phyloP scores from a whole-genome alignment of 2,797 vertebrate species.

The Fundulus diaphanus region DNA sequence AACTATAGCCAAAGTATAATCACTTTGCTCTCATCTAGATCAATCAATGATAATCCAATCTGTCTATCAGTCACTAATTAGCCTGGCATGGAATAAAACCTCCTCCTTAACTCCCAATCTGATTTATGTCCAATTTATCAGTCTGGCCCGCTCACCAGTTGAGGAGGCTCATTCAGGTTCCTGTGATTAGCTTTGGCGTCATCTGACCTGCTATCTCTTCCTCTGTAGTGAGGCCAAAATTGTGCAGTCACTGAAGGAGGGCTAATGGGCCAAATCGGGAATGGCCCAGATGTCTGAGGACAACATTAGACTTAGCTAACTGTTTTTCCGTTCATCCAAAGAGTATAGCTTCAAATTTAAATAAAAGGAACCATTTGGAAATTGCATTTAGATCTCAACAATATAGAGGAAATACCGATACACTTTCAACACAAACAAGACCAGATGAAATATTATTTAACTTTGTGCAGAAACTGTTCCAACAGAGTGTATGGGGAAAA shows the following conservation, averaged over 20 bases:
- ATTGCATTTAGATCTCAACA: conserved; percentile 68
- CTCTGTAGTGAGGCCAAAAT: conserved; percentile 82
- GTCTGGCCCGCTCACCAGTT: conserved; percentile 50
- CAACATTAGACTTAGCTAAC: conserved; percentile 75
- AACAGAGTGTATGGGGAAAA: background rate
- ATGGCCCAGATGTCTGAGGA: conserved; percentile 72
- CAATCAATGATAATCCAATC: conserved; percentile 54
- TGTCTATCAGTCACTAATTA: conserved; percentile 67
- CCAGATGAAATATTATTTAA: conserved; percentile 42
- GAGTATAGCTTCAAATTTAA: conserved; percentile 71
- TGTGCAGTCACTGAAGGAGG: conserved; percentile 72
- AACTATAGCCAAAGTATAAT: conserved; percentile 32
- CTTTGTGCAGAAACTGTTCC: background rate
- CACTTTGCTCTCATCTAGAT: conserved; percentile 64
- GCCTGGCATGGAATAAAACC: conserved; percentile 47
- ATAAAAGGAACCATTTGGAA: conserved; percentile 71
- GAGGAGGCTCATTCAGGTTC: conserved; percentile 57
- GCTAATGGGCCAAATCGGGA: conserved; percentile 77
- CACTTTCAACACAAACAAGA: conserved; percentile 54
- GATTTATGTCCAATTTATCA: conserved; percentile 58
- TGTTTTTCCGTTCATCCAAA: conserved; percentile 77
- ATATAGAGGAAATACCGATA: conserved; percentile 62
- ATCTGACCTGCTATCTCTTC: conserved; percentile 75
- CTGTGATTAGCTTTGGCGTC: conserved; percentile 79
- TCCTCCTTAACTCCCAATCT: conserved; percentile 38